Base-by-base conservation (phyloP, 2,113 vertebrate genomes). In the Excalfactoria chinensis region DNA sequence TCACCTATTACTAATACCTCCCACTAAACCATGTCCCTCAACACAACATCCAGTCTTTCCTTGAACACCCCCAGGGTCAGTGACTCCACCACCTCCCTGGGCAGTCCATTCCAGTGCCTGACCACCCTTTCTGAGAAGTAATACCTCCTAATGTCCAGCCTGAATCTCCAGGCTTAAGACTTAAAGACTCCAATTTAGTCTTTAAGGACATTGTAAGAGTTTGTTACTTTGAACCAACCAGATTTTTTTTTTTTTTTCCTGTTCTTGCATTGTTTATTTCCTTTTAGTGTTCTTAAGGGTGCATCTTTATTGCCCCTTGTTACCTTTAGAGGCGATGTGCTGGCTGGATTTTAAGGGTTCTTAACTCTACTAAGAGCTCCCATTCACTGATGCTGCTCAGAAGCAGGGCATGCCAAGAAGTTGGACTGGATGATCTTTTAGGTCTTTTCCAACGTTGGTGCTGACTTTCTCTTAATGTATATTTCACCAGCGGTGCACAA, bases 401-500 rank as follows among this genome's bases (percentile, higher is more conserved):
- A 46, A 67, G 28, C 6, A 56, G 10, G 34, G 67, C 32, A 30
- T 23, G 13, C 43, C 12, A 60, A 56, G 16, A 28, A 19, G 11
- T 34, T n/a, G n/a, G n/a, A n/a, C n/a, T n/a, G n/a, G n/a, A n/a
- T n/a, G n/a, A n/a, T n/a, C n/a, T n/a, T n/a, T n/a, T n/a, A n/a
- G n/a, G n/a, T n/a, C n/a, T n/a, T n/a, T n/a, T n/a, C n/a, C n/a
- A n/a, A n/a, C n/a, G n/a, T n/a, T n/a, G n/a, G n/a, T n/a, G n/a
- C 13, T 71, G 23, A 34, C 51, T 66, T 59, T 26, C 23, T 69
- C n/a, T 55, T 60, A 43, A 59, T 70, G 35, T 1, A 1, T 28
- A 25, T 25, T 32, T 72, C 48, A 44, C 1, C 1, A 1, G 25
- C 37, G 44, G 21, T 41, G 30, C 44, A 15, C 0, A 2, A 25